Conservation (phyloP, 2,113 vertebrate species). For the Eurypyga helias region DNA sequence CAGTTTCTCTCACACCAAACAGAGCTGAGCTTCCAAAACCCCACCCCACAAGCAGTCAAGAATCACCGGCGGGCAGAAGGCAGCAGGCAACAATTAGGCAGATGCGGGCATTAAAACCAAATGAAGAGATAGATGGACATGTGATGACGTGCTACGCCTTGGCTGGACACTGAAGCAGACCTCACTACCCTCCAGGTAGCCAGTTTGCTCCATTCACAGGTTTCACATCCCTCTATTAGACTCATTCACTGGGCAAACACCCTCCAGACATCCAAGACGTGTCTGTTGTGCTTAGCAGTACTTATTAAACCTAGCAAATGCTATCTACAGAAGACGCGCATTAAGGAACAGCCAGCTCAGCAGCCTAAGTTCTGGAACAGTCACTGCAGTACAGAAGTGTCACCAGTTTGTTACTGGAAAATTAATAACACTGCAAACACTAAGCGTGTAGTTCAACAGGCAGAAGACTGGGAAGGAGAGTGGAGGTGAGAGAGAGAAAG, state of each 20-base stretch:
- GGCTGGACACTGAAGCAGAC: neutral
- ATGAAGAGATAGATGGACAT: neutral
- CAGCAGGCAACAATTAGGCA: neutral
- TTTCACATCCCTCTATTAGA: neutral
- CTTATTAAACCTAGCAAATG: neutral
- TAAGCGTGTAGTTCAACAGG: neutral
- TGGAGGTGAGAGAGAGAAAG: neutral
- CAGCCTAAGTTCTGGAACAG: neutral
- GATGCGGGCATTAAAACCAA: neutral
- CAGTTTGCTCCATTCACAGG: neutral
- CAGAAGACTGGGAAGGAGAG: neutral
- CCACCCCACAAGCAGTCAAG: neutral
- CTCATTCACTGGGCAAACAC: neutral
- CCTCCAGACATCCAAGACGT: neutral
- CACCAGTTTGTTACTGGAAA: neutral
- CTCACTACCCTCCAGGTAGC: neutral
- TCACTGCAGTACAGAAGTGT: neutral
- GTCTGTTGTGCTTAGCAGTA: neutral
- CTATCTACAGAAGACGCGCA: conserved; percentile 10
- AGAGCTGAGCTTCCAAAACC: neutral
- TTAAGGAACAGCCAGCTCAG: conserved; percentile 37
- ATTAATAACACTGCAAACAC: neutral
- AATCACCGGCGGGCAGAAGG: neutral
- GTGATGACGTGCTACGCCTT: neutral
- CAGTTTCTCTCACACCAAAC: neutral